These are phyloP conservation scores for Drosophila imparisetae DNA, from an alignment of 2,888 invertebrate species.

Conservation along the genomic window DNA sequence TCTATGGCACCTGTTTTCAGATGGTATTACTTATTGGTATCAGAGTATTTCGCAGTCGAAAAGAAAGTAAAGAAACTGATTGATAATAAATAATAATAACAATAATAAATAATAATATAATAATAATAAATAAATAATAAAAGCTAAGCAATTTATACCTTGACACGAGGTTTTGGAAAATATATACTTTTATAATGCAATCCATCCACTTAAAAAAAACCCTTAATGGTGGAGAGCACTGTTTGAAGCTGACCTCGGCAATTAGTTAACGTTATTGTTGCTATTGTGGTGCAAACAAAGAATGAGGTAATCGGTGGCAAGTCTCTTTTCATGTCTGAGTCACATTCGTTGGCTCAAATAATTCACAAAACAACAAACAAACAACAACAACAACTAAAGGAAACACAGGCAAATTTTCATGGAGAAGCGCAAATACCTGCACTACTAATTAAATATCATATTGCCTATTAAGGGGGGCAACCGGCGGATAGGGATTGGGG, in stretches of 20 bases:
- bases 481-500: neutral
- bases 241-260: neutral
- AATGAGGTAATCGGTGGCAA: constrained; percentile 13
- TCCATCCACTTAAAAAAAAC: neutral
- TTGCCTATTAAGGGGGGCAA: constrained; percentile 3
- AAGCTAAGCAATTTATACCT: neutral
- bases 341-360: constrained; percentile 19
- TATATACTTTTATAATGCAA: neutral
- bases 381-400: neutral
- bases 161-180: neutral
- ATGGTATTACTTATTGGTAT: too few relatives aligned
- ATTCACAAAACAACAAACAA: neutral
- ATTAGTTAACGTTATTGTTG: neutral
- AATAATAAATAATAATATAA: too few relatives aligned
- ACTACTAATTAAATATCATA: constrained; percentile 1
- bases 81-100: neutral
- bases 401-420: neutral
- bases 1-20: too few relatives aligned
- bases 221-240: neutral
- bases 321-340: constrained; percentile 29
- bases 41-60: too few relatives aligned
- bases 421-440: neutral
- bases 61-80: neutral
- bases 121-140: neutral
- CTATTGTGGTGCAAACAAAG: neutral